Evolutionary conservation across 2,113 vertebrate species (phyloP).

Genomic region (Phyllopteryx taeniolatus): DNA sequence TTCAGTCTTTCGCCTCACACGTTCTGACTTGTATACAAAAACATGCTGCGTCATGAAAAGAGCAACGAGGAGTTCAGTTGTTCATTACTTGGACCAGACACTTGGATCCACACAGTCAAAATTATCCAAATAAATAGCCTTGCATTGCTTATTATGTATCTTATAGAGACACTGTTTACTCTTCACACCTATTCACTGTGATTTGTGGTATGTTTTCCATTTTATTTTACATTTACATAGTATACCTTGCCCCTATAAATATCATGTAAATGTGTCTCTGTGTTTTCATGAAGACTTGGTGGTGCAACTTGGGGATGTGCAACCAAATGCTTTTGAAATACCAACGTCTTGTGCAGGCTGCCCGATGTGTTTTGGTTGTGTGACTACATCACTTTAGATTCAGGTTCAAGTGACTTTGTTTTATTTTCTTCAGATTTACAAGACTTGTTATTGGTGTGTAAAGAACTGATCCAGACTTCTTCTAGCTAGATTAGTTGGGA

Average conservation of each 20-base stretch:
- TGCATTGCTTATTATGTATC: too few relatives aligned
- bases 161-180: too few relatives aligned
- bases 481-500: slow-evolving; percentile 12
- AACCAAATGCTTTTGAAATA: slow-evolving; percentile 14
- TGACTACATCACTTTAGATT: neutral
- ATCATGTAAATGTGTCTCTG: neutral
- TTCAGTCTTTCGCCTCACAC: neutral
- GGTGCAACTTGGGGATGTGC: slow-evolving; percentile 2
- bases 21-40: slow-evolving; percentile 3
- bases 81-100: neutral
- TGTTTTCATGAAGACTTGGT: neutral
- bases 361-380: slow-evolving; percentile 16
- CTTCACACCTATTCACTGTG: too few relatives aligned
- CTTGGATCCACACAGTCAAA: neutral
- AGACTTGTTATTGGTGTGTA: neutral
- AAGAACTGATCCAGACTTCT: neutral
- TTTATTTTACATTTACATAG: neutral
- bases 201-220: too few relatives aligned
- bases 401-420: neutral
- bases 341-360: neutral
- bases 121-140: neutral
- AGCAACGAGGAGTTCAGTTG: neutral
- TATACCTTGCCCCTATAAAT: neutral
- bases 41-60: neutral
- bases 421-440: neutral